Evolutionary conservation across 2,797 vertebrate species (phyloP), one percentile per base, ranked within the genome.

Genomic region (Myotis vivesi): DNA sequence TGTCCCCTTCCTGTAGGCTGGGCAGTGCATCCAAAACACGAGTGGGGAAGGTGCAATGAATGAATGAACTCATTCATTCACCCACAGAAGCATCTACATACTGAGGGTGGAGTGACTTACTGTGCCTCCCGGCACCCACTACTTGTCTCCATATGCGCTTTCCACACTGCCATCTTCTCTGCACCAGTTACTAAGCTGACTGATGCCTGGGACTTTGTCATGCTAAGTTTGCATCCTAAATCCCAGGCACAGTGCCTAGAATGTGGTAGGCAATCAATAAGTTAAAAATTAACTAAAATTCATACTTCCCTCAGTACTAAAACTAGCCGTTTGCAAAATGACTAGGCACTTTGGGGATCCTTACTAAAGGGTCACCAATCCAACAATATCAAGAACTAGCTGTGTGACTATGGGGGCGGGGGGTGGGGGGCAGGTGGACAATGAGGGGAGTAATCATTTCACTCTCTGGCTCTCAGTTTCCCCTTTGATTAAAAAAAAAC

Each of bases 391-490:
- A 93, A 80, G 19, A 89, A 90, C 25, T 59, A 82, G 59, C 25
- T 82, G 6, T 82, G 59, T 80, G 57, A 92, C 57, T 57, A 46
- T 20, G 64, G 15, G 36, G 36, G 36, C 3, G 36, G 16, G 6
- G 5, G 0, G 0, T 0, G 22, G 16, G 62, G 7, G 3, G 19
- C 2, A 15, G 15, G 23, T 3, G 30, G 15, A 33, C 8, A 77
- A 77, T 13, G 2, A 55, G n/a, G 7, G 13, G 17, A 22, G 41
- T 11, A 71, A 36, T 86, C 25, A 64, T 68, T 86, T 89, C 28
- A 76, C 57, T 1, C 7, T 91, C 22, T 38, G 12, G 64, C 20
- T 73, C 71, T 59, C 87, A 72, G 80, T 80, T 93, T 85, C 59
- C 30, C 71, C n/a, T 64, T 33, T 80, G 73, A 59, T 66, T 57